Conservation (phyloP, 2,113 vertebrate genomes). For the Chauna torquata region DNA sequence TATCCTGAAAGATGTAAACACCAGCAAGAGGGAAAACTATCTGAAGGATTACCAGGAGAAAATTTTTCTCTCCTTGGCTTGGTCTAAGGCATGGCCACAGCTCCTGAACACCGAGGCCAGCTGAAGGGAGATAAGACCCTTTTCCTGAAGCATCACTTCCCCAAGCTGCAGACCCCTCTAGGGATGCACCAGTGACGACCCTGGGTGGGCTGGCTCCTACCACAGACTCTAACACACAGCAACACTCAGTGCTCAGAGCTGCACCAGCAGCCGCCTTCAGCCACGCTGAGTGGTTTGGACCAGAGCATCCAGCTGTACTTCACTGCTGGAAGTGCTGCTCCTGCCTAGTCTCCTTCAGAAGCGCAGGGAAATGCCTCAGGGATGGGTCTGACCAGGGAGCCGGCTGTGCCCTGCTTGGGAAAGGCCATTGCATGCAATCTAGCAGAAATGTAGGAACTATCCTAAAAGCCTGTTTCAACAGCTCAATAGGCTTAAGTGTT, state of each 20-base stretch:
- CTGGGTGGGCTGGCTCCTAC: neutral
- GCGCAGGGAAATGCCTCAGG: neutral
- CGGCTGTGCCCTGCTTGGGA: neutral
- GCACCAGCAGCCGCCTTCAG: too few species aligned
- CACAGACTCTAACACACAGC: neutral
- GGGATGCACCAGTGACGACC: neutral
- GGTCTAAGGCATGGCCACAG: neutral
- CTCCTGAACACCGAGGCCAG: neutral
- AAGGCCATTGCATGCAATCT: neutral
- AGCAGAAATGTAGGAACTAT: neutral
- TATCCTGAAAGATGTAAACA: neutral
- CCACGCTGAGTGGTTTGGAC: too few species aligned
- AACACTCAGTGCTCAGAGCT: neutral
- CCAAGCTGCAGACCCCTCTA: neutral
- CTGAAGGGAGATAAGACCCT: neutral
- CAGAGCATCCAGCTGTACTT: neutral
- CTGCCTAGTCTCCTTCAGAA: neutral
- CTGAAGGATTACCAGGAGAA: neutral
- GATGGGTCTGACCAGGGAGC: neutral
- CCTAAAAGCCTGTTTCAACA: neutral
- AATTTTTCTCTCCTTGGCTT: neutral
- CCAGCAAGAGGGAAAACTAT: neutral
- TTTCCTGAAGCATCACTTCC: accelerated
- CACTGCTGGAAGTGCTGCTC: neutral
- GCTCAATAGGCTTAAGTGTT: neutral